Evolutionary conservation across 1,140 invertebrate species (phyloP).

Genomic region (Magallana gigas): DNA sequence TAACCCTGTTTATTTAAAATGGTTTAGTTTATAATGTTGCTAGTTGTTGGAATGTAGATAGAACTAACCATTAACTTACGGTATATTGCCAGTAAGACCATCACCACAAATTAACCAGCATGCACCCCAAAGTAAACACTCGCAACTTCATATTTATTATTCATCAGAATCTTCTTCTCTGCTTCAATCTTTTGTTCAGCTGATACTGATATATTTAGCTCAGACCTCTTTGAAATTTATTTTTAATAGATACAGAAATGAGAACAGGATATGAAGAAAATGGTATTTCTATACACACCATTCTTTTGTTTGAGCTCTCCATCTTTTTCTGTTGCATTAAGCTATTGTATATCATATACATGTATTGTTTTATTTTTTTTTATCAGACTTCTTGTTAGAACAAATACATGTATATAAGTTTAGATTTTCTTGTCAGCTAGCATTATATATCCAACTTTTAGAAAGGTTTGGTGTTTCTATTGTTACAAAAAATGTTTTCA

Average conservation of each 20-base stretch:
- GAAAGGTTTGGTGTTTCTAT: no score
- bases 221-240: neutral
- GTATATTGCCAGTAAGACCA: no score
- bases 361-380: neutral
- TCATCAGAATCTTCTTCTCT: no score
- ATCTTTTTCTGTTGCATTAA: slow-evolving; percentile 4
- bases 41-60: no score
- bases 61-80: no score
- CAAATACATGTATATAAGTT: no score
- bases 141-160: no score
- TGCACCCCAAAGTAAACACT: no score
- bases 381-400: neutral
- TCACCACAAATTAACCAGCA: no score
- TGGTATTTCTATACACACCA: slow-evolving; percentile 38
- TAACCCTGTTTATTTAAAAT: no score
- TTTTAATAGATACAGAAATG: slow-evolving; percentile 47
- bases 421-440: neutral
- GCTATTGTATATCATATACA: slow-evolving; percentile 1
- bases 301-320: slow-evolving; percentile 4
- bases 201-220: neutral
- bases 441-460: neutral
- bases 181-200: neutral
- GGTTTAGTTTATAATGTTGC: no score
- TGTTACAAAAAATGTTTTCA: no score
- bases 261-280: slow-evolving; percentile 32